A percentile compares a stretch with the other conserved stretches of the same genome.
phyloP scores from a whole-genome alignment of 2,113 vertebrate genomes.

The Cygnus atratus region DNA sequence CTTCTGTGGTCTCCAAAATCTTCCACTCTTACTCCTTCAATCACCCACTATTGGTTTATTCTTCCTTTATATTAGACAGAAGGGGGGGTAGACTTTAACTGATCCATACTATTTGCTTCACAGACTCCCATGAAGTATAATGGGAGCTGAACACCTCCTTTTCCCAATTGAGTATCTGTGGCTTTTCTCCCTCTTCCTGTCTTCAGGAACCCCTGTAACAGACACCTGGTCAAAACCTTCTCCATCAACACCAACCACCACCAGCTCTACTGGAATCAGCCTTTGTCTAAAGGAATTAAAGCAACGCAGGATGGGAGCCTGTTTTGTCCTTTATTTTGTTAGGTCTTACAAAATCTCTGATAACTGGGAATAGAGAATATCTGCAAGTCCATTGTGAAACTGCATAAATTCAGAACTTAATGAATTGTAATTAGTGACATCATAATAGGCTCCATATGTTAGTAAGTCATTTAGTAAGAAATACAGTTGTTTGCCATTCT shows the following conservation, averaged over 20 bases:
- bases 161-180: neutral
- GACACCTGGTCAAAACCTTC: neutral
- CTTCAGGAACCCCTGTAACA: neutral
- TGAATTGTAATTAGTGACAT: constrained; percentile 62
- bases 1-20: neutral
- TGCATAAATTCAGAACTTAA: constrained; percentile 54
- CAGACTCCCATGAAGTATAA: neutral
- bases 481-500: constrained; percentile 31
- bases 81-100: neutral
- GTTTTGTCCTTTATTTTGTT: neutral
- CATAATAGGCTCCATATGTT: constrained; percentile 39
- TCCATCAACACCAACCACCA: neutral
- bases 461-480: constrained; percentile 43
- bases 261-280: neutral
- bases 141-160: neutral
- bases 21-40: neutral
- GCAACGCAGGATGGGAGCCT: neutral
- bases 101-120: neutral
- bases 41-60: neutral
- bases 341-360: neutral
- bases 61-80: neutral
- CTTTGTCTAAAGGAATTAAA: neutral
- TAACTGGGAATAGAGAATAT: constrained; percentile 6
- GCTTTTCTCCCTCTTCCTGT: neutral
- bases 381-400: constrained; percentile 6